phyloP scores from a whole-genome alignment of 2,797 vertebrate species.

The Poecilia wingei region DNA sequence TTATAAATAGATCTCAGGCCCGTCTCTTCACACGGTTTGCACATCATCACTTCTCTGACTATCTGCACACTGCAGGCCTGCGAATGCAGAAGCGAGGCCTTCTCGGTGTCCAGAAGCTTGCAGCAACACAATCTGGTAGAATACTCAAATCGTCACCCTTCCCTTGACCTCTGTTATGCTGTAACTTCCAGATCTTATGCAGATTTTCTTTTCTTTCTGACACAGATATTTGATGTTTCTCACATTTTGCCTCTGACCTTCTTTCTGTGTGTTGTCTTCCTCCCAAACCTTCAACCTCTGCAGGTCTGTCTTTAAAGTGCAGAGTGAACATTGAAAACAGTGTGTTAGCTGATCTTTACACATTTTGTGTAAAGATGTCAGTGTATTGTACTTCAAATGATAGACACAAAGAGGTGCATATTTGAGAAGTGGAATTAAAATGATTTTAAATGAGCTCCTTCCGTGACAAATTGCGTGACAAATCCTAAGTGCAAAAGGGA shows the following conservation, averaged over 20 bases:
- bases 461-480: neutral
- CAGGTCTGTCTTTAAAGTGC: neutral
- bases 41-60: constrained; percentile 82
- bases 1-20: constrained; percentile 81
- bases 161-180: constrained; percentile 4
- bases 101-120: constrained; percentile 51
- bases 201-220: constrained; percentile 18
- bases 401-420: neutral
- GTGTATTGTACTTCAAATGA: neutral
- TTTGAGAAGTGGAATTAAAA: neutral
- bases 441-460: neutral
- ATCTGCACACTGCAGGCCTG: constrained; percentile 57
- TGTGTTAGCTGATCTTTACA: neutral
- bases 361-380: neutral
- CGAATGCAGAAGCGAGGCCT: constrained; percentile 53
- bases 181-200: neutral
- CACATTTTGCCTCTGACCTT: constrained; percentile 29
- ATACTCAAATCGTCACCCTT: constrained; percentile 44
- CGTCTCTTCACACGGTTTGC: constrained; percentile 80
- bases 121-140: constrained; percentile 56
- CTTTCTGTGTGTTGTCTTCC: neutral
- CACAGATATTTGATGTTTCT: constrained; percentile 9
- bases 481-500: neutral
- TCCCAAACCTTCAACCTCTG: neutral
- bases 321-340: neutral